Base-by-base conservation (phyloP, 2,113 vertebrate genomes). In the Sapayoa aenigma region DNA sequence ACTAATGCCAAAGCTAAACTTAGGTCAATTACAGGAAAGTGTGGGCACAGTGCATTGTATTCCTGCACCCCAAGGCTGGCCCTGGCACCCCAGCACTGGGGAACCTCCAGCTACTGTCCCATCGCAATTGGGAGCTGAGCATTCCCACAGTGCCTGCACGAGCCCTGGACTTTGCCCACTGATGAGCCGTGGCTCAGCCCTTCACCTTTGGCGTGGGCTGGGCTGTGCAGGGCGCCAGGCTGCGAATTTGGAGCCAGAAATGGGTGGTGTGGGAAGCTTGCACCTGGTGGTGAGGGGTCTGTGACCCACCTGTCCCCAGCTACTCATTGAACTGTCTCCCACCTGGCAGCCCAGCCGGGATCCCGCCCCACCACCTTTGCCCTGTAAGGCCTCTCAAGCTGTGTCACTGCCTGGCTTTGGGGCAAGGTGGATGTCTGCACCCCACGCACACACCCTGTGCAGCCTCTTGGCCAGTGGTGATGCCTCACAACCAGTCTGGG, bases 111-210 rank as follows among this genome's bases (percentile, higher is more conserved):
- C 28, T 5, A 0, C 42, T 2, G 3, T n/a, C 63, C 62, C 1
- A 1, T 25, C 5, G 24, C 56, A 1, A 1, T 2, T 0, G 0
- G 49, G 35, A 92, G 13, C 72, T 1, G 8, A 27, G 37, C 1
- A 4, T 67, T 89, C 56, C 46, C 9, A 9, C 47, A 9, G 58
- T 4, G 30, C 67, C 65, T 84, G 84, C 8, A 18, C 15, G 50
- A 5, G 66, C 31, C 14, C 67, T 80, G 94, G 44, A 95, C 95
- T 96, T 97, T 94, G 91, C 63, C n/a, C 81, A 0, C 46, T 72
- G 63, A 53, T 0, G 3, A 84, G 73, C 23, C 11, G 1, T 3
- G 7, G 78, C 91, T 85, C n/a, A 8, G 66, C 71, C 47, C 65
- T 58, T 76, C 56, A 47, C 71, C 69, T 88, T 59, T 60, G 83